Conservation (phyloP, 2,888 invertebrate genomes). For the Calephelis perditalis region DNA sequence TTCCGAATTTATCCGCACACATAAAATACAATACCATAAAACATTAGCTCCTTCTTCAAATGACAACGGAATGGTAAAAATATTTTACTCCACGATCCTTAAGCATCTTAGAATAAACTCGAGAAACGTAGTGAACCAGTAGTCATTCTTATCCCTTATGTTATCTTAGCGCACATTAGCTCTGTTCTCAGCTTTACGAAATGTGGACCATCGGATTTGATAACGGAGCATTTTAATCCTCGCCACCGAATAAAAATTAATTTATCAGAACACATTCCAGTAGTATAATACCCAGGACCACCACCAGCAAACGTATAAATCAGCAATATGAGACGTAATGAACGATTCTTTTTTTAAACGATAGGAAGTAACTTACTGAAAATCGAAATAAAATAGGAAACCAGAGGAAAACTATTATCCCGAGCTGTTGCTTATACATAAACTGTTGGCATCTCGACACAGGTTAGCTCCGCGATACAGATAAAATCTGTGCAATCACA, state of each 20-base stretch:
- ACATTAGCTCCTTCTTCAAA: slow-evolving; percentile 27
- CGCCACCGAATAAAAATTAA: slow-evolving; percentile 32
- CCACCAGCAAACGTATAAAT: slow-evolving; percentile 22
- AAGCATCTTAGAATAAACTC: slow-evolving; percentile 17
- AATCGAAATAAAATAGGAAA: slow-evolving; percentile 20
- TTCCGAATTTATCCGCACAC: not conserved
- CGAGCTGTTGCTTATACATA: slow-evolving; percentile 17
- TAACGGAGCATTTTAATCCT: slow-evolving; percentile 33
- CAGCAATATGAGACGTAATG: slow-evolving; percentile 26
- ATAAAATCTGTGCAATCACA: slow-evolving; percentile 11
- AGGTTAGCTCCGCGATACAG: slow-evolving; percentile 20
- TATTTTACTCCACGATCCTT: slow-evolving; percentile 25
- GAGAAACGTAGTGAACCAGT: slow-evolving; percentile 22
- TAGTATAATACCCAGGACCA: slow-evolving; percentile 29
- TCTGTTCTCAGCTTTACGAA: slow-evolving; percentile 19
- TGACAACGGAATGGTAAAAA: slow-evolving; percentile 30
- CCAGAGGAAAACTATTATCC: not conserved
- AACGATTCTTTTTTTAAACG: slow-evolving; percentile 22
- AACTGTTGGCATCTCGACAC: slow-evolving; percentile 20
- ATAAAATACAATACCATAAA: not conserved
- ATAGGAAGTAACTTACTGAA: slow-evolving; percentile 23
- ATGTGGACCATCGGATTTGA: slow-evolving; percentile 31
- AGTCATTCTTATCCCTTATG: slow-evolving; percentile 23
- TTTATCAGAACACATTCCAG: slow-evolving; percentile 29
- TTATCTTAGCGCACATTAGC: not conserved